A percentile compares a stretch with the other conserved stretches of the same genome.
phyloP scores from a whole-genome alignment of 1,140 invertebrate genomes.

The Sitobion miscanthi region DNA sequence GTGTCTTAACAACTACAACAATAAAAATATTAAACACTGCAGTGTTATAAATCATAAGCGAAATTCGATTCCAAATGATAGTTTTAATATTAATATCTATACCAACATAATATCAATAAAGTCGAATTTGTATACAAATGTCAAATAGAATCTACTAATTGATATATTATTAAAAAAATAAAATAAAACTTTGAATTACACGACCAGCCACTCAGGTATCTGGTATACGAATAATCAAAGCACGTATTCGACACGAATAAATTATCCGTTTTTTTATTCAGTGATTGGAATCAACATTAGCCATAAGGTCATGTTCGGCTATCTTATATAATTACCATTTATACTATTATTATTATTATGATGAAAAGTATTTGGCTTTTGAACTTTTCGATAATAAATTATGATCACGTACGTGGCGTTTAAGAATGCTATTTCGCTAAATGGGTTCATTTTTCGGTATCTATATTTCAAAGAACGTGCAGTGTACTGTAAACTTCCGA shows the following conservation, averaged over 20 bases:
- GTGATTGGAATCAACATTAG: background rate
- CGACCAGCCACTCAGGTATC: background rate
- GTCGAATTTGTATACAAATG: background rate
- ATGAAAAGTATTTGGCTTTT: background rate
- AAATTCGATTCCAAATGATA: background rate
- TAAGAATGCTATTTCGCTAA: background rate
- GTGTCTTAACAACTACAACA: background rate
- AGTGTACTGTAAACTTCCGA: too few relatives aligned
- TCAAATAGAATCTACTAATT: background rate
- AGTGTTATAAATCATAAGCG: background rate
- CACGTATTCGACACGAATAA: background rate
- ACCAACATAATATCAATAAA: background rate
- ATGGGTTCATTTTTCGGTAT: background rate
- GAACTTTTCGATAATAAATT: background rate
- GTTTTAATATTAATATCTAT: background rate
- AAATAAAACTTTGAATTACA: background rate
- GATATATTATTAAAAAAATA: background rate
- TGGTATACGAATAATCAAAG: background rate
- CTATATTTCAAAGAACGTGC: too few relatives aligned
- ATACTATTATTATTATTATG: too few relatives aligned
- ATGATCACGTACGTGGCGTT: background rate
- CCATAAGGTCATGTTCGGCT: background rate
- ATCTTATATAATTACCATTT: background rate
- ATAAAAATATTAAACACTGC: background rate
- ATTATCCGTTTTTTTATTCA: background rate